These are phyloP conservation scores for Coregonus clupeaformis DNA, from an alignment of 2,113 vertebrate species.

Conservation along the genomic window DNA sequence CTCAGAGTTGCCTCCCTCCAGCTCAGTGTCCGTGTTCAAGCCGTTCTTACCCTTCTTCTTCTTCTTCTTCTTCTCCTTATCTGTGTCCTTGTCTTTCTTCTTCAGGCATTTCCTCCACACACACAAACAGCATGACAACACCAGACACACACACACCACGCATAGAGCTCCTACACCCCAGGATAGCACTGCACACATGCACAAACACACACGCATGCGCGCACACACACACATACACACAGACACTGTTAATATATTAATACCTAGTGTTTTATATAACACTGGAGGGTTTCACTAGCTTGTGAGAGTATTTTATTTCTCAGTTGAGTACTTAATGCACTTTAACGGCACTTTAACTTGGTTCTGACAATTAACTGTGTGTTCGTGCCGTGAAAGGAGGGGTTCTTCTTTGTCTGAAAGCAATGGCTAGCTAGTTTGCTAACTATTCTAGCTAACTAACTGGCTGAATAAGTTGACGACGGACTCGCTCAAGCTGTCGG, in stretches of 20 bases:
- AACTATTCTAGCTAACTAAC: too few species aligned
- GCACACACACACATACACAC: background rate
- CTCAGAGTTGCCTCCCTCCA: constrained; percentile 87
- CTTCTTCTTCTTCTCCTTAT: constrained; percentile 83
- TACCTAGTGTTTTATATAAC: too few species aligned
- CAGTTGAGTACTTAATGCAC: too few species aligned
- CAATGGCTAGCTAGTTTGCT: too few species aligned
- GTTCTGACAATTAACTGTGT: too few species aligned
- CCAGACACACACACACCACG: constrained; percentile 82
- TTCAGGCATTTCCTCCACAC: constrained; percentile 92
- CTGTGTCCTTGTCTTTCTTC: constrained; percentile 83
- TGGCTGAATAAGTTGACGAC: too few species aligned
- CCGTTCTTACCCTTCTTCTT: constrained; percentile 89
- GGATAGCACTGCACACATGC: constrained; percentile 57
- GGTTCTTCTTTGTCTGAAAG: too few species aligned
- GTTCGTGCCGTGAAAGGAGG: too few species aligned
- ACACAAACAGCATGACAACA: constrained; percentile 86
- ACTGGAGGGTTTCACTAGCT: too few species aligned
- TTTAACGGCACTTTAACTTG: too few species aligned
- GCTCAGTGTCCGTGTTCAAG: constrained; percentile 90
- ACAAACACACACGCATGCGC: background rate
- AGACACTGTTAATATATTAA: background rate
- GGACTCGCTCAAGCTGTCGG: too few species aligned
- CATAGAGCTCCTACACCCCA: constrained; percentile 61
- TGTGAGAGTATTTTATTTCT: too few species aligned